phyloP scores from a whole-genome alignment of 2,888 invertebrate genomes.

The Apoda limacodes region DNA sequence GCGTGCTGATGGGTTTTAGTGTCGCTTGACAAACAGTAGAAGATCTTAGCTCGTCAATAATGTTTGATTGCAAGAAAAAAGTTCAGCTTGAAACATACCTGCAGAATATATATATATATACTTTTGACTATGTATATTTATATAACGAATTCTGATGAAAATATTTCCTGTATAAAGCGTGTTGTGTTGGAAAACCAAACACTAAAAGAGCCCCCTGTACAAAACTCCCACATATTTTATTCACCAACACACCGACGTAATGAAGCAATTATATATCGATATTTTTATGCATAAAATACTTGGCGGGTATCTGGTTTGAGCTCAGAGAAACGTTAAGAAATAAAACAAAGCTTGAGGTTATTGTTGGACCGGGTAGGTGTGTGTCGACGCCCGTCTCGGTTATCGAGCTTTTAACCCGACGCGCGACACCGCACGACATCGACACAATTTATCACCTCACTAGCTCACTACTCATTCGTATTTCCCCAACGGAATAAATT shows the following conservation, averaged over 20 bases:
- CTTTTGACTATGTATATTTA: too few species aligned
- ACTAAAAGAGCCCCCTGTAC: slow-evolving; percentile 47
- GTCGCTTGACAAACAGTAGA: too few species aligned
- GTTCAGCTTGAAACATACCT: too few species aligned
- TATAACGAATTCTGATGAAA: too few species aligned
- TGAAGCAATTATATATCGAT: slow-evolving; percentile 72
- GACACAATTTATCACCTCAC: slow-evolving; percentile 64
- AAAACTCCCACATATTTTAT: slow-evolving; percentile 67
- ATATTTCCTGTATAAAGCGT: too few species aligned
- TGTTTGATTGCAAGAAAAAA: too few species aligned
- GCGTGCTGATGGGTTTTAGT: too few species aligned
- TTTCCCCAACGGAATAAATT: slow-evolving; percentile 59
- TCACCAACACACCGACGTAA: slow-evolving; percentile 68
- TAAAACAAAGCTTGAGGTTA: slow-evolving; percentile 63
- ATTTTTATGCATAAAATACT: slow-evolving; percentile 70
- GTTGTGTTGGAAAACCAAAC: too few species aligned
- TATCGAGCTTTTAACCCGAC: slow-evolving; percentile 70
- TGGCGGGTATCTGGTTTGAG: slow-evolving; percentile 59
- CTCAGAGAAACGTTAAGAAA: slow-evolving; percentile 47
- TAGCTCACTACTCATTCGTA: slow-evolving; percentile 65
- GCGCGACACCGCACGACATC: slow-evolving; percentile 64
- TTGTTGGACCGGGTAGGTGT: slow-evolving; percentile 66
- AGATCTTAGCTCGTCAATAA: too few species aligned
- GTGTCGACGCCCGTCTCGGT: slow-evolving; percentile 59
- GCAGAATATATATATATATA: neutral